Percentiles rank a stretch among this genome's conserved stretches.
These are phyloP conservation scores for Lasius platythorax DNA, from an alignment of 2,888 invertebrate genomes.

Conservation along the genomic window DNA sequence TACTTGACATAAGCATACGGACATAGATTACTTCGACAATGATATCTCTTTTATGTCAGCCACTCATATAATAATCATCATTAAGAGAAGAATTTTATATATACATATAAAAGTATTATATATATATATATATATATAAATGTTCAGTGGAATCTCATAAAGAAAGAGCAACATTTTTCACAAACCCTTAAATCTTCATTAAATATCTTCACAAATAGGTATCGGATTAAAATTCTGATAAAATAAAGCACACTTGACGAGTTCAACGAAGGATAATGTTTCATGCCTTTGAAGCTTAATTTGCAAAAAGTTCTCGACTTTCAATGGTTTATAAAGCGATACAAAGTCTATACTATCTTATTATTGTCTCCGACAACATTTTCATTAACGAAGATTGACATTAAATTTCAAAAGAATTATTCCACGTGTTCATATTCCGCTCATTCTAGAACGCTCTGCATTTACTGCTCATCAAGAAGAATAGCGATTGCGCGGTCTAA, in stretches of 20 bases:
- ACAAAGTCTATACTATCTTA: neutral
- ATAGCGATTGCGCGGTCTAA: slow-evolving; percentile 20
- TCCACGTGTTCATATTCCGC: neutral
- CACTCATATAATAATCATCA: neutral
- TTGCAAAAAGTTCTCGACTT: neutral
- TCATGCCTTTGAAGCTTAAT: neutral
- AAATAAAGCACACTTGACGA: neutral
- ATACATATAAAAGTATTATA: no score
- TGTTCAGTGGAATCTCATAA: neutral
- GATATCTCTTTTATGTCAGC: neutral
- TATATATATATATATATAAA: neutral
- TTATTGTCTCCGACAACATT: neutral
- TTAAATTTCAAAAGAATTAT: neutral
- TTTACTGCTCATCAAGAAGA: neutral
- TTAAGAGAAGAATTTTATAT: neutral
- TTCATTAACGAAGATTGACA: neutral
- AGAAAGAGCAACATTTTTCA: neutral
- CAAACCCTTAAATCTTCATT: neutral
- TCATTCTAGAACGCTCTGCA: neutral
- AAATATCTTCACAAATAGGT: neutral
- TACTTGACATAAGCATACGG: neutral
- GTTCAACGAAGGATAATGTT: neutral
- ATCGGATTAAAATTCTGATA: neutral
- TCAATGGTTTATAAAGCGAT: neutral
- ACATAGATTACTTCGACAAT: neutral